These are phyloP conservation scores for Boulengeromyrus knoepffleri DNA, from an alignment of 2,113 vertebrate genomes.

Conservation along the genomic window DNA sequence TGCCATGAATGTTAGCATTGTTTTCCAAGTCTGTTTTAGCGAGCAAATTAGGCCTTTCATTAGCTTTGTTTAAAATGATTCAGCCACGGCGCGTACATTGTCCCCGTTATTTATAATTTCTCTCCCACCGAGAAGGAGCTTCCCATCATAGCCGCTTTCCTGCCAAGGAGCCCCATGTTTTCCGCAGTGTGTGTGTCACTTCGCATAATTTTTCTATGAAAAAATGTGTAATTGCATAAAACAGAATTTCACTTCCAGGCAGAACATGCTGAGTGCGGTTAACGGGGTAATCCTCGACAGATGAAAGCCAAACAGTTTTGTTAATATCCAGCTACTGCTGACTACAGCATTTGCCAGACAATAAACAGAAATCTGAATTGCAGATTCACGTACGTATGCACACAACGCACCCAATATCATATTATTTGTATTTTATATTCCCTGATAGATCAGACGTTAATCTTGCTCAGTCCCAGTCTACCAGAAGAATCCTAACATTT, in stretches of 20 bases:
- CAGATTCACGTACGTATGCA: not conserved
- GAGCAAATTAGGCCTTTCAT: not conserved
- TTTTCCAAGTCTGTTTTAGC: not conserved
- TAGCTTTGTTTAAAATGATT: not conserved
- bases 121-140: not conserved
- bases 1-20: not conserved
- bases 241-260: not conserved
- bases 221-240: not conserved
- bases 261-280: not conserved
- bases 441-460: not conserved
- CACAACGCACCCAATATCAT: not conserved
- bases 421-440: not conserved
- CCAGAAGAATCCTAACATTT: not conserved
- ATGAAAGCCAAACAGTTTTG: not conserved
- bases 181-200: not conserved
- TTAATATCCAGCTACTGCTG: not conserved
- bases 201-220: not conserved
- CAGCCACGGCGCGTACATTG: not conserved
- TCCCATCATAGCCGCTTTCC: not conserved
- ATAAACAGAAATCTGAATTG: not conserved
- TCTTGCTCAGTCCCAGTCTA: not conserved
- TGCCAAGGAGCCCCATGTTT: not conserved
- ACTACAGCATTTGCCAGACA: not conserved
- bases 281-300: not conserved
- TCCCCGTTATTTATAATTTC: not conserved